These are phyloP conservation scores for Pristis pectinata DNA, from an alignment of 2,797 vertebrate species.

Conservation along the genomic window DNA sequence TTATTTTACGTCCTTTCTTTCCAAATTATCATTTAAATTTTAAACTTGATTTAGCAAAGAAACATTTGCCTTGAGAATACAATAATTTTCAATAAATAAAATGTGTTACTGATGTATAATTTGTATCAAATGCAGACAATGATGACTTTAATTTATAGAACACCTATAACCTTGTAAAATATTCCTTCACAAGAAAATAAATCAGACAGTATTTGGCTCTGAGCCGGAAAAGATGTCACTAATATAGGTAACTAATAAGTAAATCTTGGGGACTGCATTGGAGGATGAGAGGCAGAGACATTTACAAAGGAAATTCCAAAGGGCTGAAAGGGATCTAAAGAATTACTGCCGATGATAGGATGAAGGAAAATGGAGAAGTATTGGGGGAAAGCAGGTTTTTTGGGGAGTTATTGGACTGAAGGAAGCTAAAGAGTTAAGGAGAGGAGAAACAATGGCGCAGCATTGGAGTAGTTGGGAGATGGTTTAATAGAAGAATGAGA, in stretches of 20 bases:
- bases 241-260: not conserved
- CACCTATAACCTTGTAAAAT: not conserved
- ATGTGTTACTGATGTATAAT: too few species aligned
- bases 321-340: not conserved
- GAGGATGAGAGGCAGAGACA: not conserved
- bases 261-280: not conserved
- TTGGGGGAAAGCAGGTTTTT: not conserved
- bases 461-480: not conserved
- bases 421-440: not conserved
- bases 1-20: too few species aligned
- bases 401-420: not conserved
- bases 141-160: not conserved
- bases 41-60: not conserved
- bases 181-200: not conserved
- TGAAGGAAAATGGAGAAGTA: not conserved
- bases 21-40: not conserved
- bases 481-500: too few species aligned
- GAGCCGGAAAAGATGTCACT: not conserved
- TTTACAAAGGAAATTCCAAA: not conserved
- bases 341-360: not conserved
- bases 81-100: too few species aligned
- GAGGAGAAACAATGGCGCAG: not conserved
- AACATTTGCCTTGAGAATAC: too few species aligned
- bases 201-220: not conserved
- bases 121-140: not conserved